Evolutionary conservation across 2,113 vertebrate species (phyloP).

Genomic region (Taxidea taxus): DNA sequence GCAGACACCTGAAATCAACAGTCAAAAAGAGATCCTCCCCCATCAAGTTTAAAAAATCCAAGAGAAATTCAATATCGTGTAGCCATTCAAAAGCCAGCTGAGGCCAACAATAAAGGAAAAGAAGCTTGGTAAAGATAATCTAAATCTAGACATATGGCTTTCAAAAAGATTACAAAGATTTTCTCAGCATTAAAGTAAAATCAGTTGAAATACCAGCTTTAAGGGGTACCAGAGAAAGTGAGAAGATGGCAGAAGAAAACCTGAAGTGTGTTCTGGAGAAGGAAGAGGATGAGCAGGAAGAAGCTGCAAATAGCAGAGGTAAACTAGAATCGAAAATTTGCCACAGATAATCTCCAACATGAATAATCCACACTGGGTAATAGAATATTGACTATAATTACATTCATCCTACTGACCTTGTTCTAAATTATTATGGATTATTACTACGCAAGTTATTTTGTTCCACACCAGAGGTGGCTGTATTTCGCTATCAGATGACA

Average conservation of each 20-base stretch:
- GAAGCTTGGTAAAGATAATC: not conserved
- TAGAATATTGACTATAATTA: slow-evolving; percentile 75
- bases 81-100: not conserved
- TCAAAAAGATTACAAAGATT: not conserved
- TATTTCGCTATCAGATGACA: slow-evolving; percentile 77
- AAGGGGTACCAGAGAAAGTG: not conserved
- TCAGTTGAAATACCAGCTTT: not conserved
- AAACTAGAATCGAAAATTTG: not conserved
- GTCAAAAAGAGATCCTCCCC: not conserved
- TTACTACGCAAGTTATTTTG: slow-evolving; percentile 77
- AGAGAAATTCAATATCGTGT: not conserved
- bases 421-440: slow-evolving; percentile 80
- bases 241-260: not conserved
- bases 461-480: slow-evolving; percentile 79
- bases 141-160: not conserved
- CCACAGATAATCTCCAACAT: slow-evolving; percentile 60
- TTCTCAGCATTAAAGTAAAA: not conserved
- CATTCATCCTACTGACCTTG: slow-evolving; percentile 78
- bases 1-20: not conserved
- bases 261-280: not conserved
- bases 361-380: slow-evolving; percentile 72
- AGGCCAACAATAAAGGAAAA: not conserved
- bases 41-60: not conserved
- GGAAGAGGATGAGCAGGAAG: not conserved
- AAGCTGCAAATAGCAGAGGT: not conserved